A percentile compares a stretch with the other conserved stretches of the same genome.
phyloP scores from a whole-genome alignment of 2,113 vertebrate genomes.

The Prionailurus viverrinus region DNA sequence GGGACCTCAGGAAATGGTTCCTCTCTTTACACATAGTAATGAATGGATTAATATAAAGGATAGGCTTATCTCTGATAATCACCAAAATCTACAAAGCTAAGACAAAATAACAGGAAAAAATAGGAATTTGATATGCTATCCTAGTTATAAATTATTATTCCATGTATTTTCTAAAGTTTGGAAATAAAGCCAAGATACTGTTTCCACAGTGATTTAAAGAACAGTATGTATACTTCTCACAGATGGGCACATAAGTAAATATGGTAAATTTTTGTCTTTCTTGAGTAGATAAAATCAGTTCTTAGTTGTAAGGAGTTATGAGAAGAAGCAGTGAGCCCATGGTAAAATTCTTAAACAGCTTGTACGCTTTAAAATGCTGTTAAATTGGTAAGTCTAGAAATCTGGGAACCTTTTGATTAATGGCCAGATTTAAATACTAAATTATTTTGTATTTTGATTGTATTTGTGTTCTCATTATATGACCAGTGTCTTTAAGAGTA shows the following conservation, averaged over 20 bases:
- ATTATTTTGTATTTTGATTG: slow-evolving; percentile 48
- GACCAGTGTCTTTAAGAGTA: background rate
- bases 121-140: background rate
- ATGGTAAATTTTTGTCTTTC: background rate
- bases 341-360: slow-evolving; percentile 6
- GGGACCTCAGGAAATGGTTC: background rate
- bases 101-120: slow-evolving; percentile 2
- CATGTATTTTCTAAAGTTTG: slow-evolving; percentile 18
- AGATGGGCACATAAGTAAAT: slow-evolving; percentile 15
- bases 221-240: background rate
- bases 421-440: slow-evolving; percentile 17
- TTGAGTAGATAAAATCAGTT: background rate
- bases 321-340: background rate
- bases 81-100: background rate
- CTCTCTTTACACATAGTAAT: slow-evolving; percentile 31
- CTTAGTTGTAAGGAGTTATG: slow-evolving; percentile 23
- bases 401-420: background rate
- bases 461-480: background rate
- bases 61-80: background rate
- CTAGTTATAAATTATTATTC: slow-evolving; percentile 34
- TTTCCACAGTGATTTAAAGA: slow-evolving; percentile 38
- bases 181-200: background rate
- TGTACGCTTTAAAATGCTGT: background rate
- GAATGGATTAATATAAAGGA: slow-evolving; percentile 19
- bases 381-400: background rate